Evolutionary conservation across 2,797 vertebrate genomes (phyloP).

Genomic region (Pangasius macronema): DNA sequence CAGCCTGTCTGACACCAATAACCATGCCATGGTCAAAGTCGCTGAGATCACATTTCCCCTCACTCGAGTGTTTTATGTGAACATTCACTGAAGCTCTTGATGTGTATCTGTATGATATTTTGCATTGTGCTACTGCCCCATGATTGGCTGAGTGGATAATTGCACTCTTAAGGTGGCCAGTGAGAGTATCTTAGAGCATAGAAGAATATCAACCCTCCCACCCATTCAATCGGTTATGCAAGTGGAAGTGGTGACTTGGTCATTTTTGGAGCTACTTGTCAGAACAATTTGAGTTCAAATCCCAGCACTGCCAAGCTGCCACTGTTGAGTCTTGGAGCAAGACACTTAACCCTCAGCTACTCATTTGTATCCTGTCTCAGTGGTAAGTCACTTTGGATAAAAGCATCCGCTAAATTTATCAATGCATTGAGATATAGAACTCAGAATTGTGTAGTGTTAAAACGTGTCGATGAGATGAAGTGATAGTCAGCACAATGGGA

Average conservation of each 20-base stretch:
- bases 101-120: not conserved
- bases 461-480: not conserved
- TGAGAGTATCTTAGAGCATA: not conserved
- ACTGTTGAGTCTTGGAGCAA: not conserved
- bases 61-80: not conserved
- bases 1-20: not conserved
- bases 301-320: not conserved
- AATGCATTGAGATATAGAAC: not conserved
- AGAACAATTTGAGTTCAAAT: not conserved
- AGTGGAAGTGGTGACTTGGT: not conserved
- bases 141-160: not conserved
- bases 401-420: not conserved
- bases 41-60: not conserved
- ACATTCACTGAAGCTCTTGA: not conserved
- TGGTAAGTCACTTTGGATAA: not conserved
- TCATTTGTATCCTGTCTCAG: not conserved
- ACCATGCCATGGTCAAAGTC: not conserved
- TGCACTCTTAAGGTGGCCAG: not conserved
- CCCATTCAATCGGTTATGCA: not conserved
- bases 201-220: not conserved
- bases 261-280: not conserved
- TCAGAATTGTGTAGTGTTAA: not conserved
- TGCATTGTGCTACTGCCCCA: not conserved
- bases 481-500: not conserved
- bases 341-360: not conserved